phyloP scores from a whole-genome alignment of 2,113 vertebrate genomes.

The Romanogobio albipinnatus region DNA sequence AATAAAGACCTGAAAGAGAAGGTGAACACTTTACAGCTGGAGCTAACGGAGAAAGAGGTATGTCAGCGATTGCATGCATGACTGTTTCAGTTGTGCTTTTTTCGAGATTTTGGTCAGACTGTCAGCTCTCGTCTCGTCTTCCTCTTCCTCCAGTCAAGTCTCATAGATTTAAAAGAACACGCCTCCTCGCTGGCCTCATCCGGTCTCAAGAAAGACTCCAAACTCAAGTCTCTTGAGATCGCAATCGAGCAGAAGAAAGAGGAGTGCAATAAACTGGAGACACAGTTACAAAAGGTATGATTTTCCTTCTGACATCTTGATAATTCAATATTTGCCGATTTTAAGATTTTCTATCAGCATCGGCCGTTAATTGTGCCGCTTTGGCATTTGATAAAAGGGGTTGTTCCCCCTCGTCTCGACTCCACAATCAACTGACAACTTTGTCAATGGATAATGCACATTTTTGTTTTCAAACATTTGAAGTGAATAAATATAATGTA shows the following conservation, averaged over 20 bases:
- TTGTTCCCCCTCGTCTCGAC: background rate
- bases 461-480: background rate
- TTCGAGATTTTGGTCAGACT: slow-evolving; percentile 30
- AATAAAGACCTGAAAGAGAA: slow-evolving; percentile 99
- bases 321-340: background rate
- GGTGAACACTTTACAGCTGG: slow-evolving; percentile 93
- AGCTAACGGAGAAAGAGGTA: slow-evolving; percentile 97
- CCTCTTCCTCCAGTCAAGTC: slow-evolving; percentile 85
- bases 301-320: background rate
- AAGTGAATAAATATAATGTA: background rate
- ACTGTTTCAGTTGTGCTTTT: slow-evolving; percentile 16
- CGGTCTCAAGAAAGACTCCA: slow-evolving; percentile 96
- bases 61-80: slow-evolving; percentile 57
- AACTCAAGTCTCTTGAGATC: slow-evolving; percentile 97
- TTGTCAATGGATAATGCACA: background rate
- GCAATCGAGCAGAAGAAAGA: slow-evolving; percentile 99
- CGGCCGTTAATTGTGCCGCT: background rate
- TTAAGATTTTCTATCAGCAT: background rate
- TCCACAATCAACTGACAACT: background rate
- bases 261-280: slow-evolving; percentile 99
- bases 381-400: background rate
- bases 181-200: slow-evolving; percentile 95
- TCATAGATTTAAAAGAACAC: slow-evolving; percentile 98
- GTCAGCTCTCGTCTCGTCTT: slow-evolving; percentile 32
- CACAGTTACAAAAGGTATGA: slow-evolving; percentile 86